Conservation (phyloP, 2,113 vertebrate species). For the Corvus moneduloides region DNA sequence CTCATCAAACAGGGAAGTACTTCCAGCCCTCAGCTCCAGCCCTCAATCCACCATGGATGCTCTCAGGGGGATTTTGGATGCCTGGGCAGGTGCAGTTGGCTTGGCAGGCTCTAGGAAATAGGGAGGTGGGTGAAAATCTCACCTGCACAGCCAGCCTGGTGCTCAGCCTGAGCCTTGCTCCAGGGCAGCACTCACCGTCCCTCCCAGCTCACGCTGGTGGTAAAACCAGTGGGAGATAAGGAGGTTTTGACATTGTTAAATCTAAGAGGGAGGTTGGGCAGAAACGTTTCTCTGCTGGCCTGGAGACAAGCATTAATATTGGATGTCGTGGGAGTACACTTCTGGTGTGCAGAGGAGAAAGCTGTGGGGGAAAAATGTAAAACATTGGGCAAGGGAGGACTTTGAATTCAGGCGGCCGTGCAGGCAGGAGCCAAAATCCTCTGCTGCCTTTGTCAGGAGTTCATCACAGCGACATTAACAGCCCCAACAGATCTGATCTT, state of each 20-base stretch:
- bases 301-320: slow-evolving; percentile 33
- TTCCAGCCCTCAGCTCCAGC: neutral
- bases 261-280: neutral
- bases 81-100: neutral
- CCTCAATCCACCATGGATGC: rapidly evolving
- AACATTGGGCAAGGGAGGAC: neutral
- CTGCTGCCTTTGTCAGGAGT: neutral
- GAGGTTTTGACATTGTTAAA: neutral
- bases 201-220: neutral
- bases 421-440: neutral
- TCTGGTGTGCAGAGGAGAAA: neutral
- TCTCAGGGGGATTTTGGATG: neutral
- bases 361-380: neutral
- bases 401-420: neutral
- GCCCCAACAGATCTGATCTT: neutral
- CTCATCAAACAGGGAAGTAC: rapidly evolving
- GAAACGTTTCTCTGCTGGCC: slow-evolving; percentile 20
- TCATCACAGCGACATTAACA: neutral
- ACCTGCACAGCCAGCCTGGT: neutral
- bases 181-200: rapidly evolving
- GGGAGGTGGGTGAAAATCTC: neutral
- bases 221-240: neutral
- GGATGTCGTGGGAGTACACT: slow-evolving; percentile 13
- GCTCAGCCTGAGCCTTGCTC: neutral
- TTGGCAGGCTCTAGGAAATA: neutral